Evolutionary conservation across 53 echinoderm and acorn worm species (phyloP).

Genomic region (Echinometra lucunter): DNA sequence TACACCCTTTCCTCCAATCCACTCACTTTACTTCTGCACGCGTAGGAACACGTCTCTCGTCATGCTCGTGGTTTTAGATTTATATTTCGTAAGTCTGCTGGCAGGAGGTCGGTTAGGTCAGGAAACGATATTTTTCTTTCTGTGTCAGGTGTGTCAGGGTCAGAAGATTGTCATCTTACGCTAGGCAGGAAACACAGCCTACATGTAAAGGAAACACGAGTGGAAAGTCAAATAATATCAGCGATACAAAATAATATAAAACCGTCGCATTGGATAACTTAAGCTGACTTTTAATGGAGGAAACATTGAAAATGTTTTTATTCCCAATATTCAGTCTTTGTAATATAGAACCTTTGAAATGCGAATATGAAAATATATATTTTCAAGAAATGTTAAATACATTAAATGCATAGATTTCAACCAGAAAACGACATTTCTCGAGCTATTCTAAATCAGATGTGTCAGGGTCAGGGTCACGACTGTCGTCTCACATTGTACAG

Average conservation of each 20-base stretch:
- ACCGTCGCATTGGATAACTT: too few relatives aligned
- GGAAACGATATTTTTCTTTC: not conserved
- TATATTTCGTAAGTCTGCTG: not conserved
- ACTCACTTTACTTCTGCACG: not conserved
- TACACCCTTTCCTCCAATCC: not conserved
- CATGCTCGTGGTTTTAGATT: slow-evolving; percentile 15
- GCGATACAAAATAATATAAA: not conserved
- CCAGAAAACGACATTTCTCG: too few relatives aligned
- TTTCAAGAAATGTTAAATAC: too few relatives aligned
- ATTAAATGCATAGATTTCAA: too few relatives aligned
- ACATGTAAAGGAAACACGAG: not conserved
- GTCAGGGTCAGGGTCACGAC: too few relatives aligned
- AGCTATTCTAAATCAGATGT: too few relatives aligned
- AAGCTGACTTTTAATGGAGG: too few relatives aligned
- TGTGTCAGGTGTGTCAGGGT: not conserved
- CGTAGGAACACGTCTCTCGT: not conserved
- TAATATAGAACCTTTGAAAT: too few relatives aligned
- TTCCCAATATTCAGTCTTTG: too few relatives aligned
- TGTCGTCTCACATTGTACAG: too few relatives aligned
- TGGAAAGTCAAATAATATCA: not conserved
- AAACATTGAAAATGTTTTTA: too few relatives aligned
- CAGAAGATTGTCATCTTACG: not conserved
- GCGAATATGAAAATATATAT: too few relatives aligned
- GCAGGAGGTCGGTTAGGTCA: not conserved
- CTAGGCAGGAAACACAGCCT: not conserved